Evolutionary conservation across 1,140 invertebrate species (phyloP), one percentile per base, ranked within the genome.

Genomic region (Contarinia nasturtii): DNA sequence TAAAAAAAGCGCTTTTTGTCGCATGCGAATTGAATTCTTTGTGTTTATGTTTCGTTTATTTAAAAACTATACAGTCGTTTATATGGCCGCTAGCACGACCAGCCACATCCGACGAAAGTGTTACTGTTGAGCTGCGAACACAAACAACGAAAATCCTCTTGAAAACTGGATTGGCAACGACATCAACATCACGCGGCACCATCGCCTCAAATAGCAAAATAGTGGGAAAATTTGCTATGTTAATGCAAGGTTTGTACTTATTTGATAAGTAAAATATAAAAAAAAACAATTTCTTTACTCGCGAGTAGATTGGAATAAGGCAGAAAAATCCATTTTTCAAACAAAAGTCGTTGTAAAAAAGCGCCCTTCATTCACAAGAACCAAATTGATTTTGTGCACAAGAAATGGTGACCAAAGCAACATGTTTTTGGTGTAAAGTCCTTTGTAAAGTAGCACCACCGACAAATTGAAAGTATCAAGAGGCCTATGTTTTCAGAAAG

Each of bases 41-140:
- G 17, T 48, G 43, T 21, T 47, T 46, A 50, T 55, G 5, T n/a
- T n/a, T 38, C n/a, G n/a, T 38, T 14, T 5, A 17, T 38, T 38
- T 3, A 27, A 27, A 27, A 27, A 27, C 27, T 27, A 27, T 68
- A 17, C 66, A 87, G 82, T 73, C 69, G 46, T 84, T 84, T 57
- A 76, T 79, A 49, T 88, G 83, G 83, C 74, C 75, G 12, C 66
- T 86, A 49, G 73, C 70, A 2, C 61, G 75, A 45, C 69, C 76
- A 0, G 67, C 86, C 45, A 74, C 76, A 46, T 71, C 75, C 37
- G 73, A 76, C 40, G 84, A 87, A 62, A 65, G 73, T 11, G 60
- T 87, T 18, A 72, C 76, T 46, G 70, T 87, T 37, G 69, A 80
- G 49, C 61, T 87, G 1, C 66, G 77, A 36, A 70, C 72, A 36